Percentiles rank a stretch among this genome's conserved stretches.
These are phyloP conservation scores for Agrilus planipennis DNA, from an alignment of 1,140 invertebrate species.

Conservation along the genomic window DNA sequence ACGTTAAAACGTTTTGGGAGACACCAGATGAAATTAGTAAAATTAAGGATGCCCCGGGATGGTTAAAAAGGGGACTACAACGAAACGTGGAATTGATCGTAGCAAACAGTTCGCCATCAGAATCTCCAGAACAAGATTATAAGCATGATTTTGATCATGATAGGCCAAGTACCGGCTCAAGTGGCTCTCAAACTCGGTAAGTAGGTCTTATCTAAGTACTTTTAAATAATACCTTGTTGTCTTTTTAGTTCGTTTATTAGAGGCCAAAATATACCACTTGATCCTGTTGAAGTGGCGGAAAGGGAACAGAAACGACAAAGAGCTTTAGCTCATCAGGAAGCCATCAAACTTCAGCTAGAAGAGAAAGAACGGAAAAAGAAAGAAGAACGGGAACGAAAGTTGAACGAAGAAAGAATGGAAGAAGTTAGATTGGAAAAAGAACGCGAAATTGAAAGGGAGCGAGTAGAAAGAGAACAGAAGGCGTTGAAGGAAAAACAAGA, in stretches of 20 bases:
- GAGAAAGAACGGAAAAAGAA: slow-evolving; percentile 50
- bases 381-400: slow-evolving; percentile 48
- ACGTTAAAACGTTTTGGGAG: slow-evolving; percentile 53
- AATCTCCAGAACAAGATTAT: slow-evolving; percentile 30
- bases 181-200: slow-evolving; percentile 22
- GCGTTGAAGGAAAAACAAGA: slow-evolving; percentile 47
- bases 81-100: slow-evolving; percentile 31
- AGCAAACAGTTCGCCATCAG: slow-evolving; percentile 27
- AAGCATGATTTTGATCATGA: slow-evolving; percentile 21
- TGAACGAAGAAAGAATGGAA: slow-evolving; percentile 52
- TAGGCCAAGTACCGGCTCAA: slow-evolving; percentile 26
- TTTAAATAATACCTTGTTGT: neutral
- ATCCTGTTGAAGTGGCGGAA: slow-evolving; percentile 52
- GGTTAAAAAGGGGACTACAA: slow-evolving; percentile 48
- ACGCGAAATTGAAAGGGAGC: slow-evolving; percentile 48
- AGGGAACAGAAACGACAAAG: slow-evolving; percentile 54
- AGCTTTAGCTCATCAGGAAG: slow-evolving; percentile 57
- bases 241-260: slow-evolving; percentile 38
- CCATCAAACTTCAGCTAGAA: slow-evolving; percentile 59
- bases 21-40: slow-evolving; percentile 36
- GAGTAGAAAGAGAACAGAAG: slow-evolving; percentile 44
- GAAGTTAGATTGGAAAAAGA: slow-evolving; percentile 53
- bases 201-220: neutral
- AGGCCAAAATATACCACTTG: slow-evolving; percentile 60
- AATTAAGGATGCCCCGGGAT: slow-evolving; percentile 40